These are phyloP conservation scores for Capromys pilorides DNA, from an alignment of 2,797 vertebrate species.

Conservation along the genomic window DNA sequence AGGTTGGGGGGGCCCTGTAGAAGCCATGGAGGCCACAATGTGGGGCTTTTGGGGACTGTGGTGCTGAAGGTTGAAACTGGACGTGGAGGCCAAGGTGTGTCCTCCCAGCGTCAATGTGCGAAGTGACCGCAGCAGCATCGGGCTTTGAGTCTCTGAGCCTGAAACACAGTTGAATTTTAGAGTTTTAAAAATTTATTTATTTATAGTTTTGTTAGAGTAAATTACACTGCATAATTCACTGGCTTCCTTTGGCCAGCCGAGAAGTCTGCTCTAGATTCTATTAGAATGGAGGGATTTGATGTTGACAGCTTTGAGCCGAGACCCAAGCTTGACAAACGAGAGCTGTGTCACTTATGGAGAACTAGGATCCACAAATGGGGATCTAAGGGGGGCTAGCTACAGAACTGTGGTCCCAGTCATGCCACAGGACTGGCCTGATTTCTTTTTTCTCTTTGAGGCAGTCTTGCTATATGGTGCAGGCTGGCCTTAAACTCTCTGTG, in stretches of 20 bases:
- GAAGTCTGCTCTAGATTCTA: background rate
- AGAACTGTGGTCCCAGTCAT: background rate
- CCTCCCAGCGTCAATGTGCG: background rate
- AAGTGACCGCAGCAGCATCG: background rate
- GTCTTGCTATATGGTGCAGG: background rate
- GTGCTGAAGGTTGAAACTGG: background rate
- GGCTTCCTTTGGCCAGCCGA: background rate
- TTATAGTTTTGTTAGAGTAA: constrained; percentile 43
- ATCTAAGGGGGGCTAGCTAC: background rate
- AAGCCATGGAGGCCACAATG: background rate
- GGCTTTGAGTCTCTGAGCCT: background rate
- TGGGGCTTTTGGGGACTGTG: background rate
- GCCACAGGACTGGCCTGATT: background rate
- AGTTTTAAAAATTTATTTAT: background rate
- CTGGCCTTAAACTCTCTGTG: background rate
- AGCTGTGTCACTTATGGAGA: background rate
- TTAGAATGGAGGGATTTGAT: background rate
- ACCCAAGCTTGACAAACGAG: background rate
- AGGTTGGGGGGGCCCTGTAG: background rate
- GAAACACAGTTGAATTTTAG: background rate
- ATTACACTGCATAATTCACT: background rate
- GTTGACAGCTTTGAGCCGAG: background rate
- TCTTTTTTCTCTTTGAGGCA: background rate
- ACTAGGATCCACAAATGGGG: background rate
- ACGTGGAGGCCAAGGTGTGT: background rate